Percentiles rank a stretch among this genome's conserved stretches.
Evolutionary conservation across 2,888 invertebrate genomes (phyloP).

Genomic region (Lucinisca nassula): DNA sequence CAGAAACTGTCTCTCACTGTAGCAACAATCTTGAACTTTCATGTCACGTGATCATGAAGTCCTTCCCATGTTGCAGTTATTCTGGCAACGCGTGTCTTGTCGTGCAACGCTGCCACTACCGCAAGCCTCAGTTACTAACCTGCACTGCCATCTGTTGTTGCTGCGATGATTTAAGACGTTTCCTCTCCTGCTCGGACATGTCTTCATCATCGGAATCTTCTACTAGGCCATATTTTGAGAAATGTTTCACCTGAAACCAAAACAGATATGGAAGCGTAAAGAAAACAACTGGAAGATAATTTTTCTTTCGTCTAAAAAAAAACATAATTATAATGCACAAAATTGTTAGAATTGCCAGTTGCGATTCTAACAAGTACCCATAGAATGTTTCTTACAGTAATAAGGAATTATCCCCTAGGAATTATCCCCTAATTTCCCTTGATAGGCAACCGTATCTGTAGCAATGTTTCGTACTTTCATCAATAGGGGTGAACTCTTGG

Average conservation of each 20-base stretch:
- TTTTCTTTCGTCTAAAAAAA: too few species aligned
- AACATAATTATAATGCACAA: too few species aligned
- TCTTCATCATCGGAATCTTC: conserved; percentile 96
- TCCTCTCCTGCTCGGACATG: conserved; percentile 78
- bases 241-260: conserved; percentile 95
- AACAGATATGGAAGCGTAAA: too few species aligned
- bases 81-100: neutral
- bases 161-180: conserved; percentile 76
- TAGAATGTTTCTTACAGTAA: too few species aligned
- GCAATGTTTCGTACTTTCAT: too few species aligned
- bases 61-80: neutral
- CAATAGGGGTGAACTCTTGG: too few species aligned
- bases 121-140: conserved; percentile 79
- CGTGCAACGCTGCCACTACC: neutral
- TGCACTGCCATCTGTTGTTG: conserved; percentile 77
- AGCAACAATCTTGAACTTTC: neutral
- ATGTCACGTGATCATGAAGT: neutral
- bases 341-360: too few species aligned
- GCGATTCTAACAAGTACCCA: too few species aligned
- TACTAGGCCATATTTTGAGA: conserved; percentile 97
- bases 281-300: too few species aligned
- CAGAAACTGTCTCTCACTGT: neutral
- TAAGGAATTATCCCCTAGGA: too few species aligned
- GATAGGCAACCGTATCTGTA: too few species aligned
- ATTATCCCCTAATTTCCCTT: too few species aligned